phyloP scores from a whole-genome alignment of 53 echinoderm and acorn worm species.

The Mesocentrotus franciscanus region DNA sequence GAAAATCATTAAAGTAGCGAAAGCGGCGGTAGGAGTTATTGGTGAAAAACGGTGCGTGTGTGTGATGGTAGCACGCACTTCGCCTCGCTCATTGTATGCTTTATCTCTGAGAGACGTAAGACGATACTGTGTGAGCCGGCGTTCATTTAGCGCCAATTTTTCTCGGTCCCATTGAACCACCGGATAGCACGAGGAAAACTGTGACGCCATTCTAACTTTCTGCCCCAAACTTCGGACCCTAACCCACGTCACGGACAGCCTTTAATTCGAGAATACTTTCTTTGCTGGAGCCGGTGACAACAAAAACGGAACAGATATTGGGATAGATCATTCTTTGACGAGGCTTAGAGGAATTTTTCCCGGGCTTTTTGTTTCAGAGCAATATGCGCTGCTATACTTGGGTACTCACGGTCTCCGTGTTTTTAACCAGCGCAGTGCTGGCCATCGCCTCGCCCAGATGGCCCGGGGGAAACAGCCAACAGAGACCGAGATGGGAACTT shows the following conservation, averaged over 20 bases:
- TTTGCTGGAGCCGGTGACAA: constrained; percentile 19
- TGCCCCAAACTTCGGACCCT: constrained; percentile 8
- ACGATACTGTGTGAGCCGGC: constrained; percentile 49
- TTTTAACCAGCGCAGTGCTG: constrained; percentile 57
- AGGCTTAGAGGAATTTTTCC: constrained; percentile 28
- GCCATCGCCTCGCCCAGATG: constrained; percentile 57
- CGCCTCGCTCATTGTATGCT: neutral
- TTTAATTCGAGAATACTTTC: constrained; percentile 25
- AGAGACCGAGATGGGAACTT: constrained; percentile 53
- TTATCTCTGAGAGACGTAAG: neutral
- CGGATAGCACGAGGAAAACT: neutral
- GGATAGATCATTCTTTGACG: constrained; percentile 14
- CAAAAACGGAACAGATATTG: constrained; percentile 46
- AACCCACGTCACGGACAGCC: constrained; percentile 9
- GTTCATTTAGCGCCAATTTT: constrained; percentile 33
- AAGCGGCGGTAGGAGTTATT: constrained; percentile 17
- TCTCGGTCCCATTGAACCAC: constrained; percentile 39
- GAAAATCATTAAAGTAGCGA: neutral
- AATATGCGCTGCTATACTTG: constrained; percentile 64
- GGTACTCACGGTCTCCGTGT: constrained; percentile 49
- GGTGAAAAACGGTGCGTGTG: neutral
- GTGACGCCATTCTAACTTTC: constrained; percentile 35
- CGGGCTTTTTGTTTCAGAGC: constrained; percentile 40
- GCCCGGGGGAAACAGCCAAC: constrained; percentile 59
- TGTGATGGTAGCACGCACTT: constrained; percentile 29